Evolutionary conservation across 2,797 vertebrate species (phyloP).

Genomic region (Limnodromus scolopaceus): DNA sequence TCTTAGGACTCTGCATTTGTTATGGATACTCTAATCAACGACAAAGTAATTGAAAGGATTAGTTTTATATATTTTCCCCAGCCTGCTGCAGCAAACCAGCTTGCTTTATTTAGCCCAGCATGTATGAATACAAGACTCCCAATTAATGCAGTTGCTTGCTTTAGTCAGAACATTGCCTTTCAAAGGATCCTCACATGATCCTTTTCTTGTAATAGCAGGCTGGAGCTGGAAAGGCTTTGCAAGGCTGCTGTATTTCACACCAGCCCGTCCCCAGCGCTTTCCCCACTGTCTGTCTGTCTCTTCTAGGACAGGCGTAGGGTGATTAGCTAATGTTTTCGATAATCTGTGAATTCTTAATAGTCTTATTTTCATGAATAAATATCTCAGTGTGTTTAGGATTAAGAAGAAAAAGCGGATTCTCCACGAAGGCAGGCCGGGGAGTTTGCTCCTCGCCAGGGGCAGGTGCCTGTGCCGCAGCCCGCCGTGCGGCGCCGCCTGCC

Average conservation of each 20-base stretch:
- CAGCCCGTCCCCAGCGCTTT: slow-evolving; percentile 42
- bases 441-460: background rate
- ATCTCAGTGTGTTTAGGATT: background rate
- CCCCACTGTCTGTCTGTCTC: background rate
- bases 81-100: slow-evolving; percentile 67
- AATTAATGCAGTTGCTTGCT: slow-evolving; percentile 65
- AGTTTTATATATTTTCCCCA: slow-evolving; percentile 45
- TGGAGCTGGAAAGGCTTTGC: slow-evolving; percentile 41
- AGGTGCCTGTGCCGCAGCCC: background rate
- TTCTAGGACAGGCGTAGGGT: slow-evolving; percentile 35
- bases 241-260: slow-evolving; percentile 61
- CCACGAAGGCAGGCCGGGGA: background rate
- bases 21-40: slow-evolving; percentile 16
- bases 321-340: slow-evolving; percentile 63
- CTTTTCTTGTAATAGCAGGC: slow-evolving; percentile 46
- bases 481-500: background rate
- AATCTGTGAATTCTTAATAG: slow-evolving; percentile 62
- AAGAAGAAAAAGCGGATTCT: background rate
- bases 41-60: slow-evolving; percentile 55
- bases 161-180: slow-evolving; percentile 54
- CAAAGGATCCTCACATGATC: slow-evolving; percentile 69
- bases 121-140: slow-evolving; percentile 73
- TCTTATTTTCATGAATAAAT: slow-evolving; percentile 38
- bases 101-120: slow-evolving; percentile 72
- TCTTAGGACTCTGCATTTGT: background rate